Conservation (phyloP, 2,113 vertebrate species). For the Nerophis ophidion region DNA sequence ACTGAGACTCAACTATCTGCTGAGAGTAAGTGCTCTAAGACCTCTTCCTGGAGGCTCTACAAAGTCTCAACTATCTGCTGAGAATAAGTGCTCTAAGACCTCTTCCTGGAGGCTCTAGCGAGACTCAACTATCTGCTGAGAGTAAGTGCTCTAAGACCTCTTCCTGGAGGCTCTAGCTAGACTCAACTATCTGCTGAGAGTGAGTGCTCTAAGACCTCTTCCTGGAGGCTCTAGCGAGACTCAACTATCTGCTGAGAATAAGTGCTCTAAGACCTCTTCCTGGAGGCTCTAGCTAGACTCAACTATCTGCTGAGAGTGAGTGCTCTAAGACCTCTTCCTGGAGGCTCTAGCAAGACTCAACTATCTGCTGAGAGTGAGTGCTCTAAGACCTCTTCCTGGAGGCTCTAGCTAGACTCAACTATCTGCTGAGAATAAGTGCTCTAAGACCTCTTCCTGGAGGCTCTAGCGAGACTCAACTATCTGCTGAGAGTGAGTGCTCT, state of each 20-base stretch:
- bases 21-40: slow-evolving; percentile 88
- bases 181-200: slow-evolving; percentile 89
- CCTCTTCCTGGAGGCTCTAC: slow-evolving; percentile 84
- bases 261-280: slow-evolving; percentile 85
- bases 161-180: slow-evolving; percentile 87
- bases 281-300: slow-evolving; percentile 86
- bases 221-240: slow-evolving; percentile 84
- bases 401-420: slow-evolving; percentile 87
- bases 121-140: slow-evolving; percentile 89
- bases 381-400: slow-evolving; percentile 89
- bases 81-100: slow-evolving; percentile 83
- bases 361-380: slow-evolving; percentile 86
- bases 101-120: slow-evolving; percentile 86
- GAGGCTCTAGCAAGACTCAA: slow-evolving; percentile 88
- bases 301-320: slow-evolving; percentile 88
- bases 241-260: slow-evolving; percentile 89
- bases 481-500: slow-evolving; percentile 84
- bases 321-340: slow-evolving; percentile 86
- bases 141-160: slow-evolving; percentile 83
- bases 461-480: slow-evolving; percentile 88
- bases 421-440: slow-evolving; percentile 85
- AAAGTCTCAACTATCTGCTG: slow-evolving; percentile 89
- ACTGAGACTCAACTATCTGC: slow-evolving; percentile 88
- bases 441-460: slow-evolving; percentile 87
- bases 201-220: slow-evolving; percentile 87